Evolutionary conservation across 1,140 invertebrate genomes (phyloP).

Genomic region (Cotesia typhae): DNA sequence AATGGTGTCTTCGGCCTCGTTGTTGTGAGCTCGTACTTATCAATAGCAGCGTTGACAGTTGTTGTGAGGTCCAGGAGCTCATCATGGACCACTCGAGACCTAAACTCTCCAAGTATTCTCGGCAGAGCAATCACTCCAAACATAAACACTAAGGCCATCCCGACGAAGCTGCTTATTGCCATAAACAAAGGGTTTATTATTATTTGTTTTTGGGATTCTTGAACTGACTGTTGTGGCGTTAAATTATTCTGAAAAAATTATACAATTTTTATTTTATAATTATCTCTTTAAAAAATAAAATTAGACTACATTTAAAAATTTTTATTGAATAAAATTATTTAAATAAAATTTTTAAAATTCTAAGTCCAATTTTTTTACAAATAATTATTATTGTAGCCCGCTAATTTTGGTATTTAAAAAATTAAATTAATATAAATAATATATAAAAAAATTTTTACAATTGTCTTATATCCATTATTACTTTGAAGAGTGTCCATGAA

Average conservation of each 20-base stretch:
- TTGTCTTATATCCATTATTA: slow-evolving; percentile 37
- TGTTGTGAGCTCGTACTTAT: slow-evolving; percentile 38
- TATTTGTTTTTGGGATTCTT: slow-evolving; percentile 46
- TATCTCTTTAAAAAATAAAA: too few species aligned
- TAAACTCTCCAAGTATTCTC: slow-evolving; percentile 42
- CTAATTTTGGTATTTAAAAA: background rate
- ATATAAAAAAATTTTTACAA: background rate
- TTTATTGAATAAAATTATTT: too few species aligned
- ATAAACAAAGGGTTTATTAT: slow-evolving; percentile 49
- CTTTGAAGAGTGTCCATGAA: slow-evolving; percentile 48
- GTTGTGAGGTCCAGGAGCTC: slow-evolving; percentile 46
- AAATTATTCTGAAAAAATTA: slow-evolving; percentile 39
- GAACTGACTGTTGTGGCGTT: slow-evolving; percentile 34
- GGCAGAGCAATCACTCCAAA: slow-evolving; percentile 49
- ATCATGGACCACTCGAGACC: slow-evolving; percentile 44
- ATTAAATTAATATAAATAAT: background rate
- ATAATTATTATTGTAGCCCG: background rate
- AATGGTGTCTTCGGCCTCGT: slow-evolving; percentile 27
- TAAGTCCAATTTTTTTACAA: background rate
- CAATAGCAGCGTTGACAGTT: slow-evolving; percentile 47
- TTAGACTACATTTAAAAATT: too few species aligned
- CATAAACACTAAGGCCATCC: slow-evolving; percentile 53
- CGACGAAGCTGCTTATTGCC: slow-evolving; percentile 51
- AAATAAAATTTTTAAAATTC: too few species aligned
- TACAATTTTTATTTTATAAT: background rate